A percentile compares a stretch with the other conserved stretches of the same genome.
Evolutionary conservation across 2,113 vertebrate species (phyloP).

Genomic region (Trachemys scripta): DNA sequence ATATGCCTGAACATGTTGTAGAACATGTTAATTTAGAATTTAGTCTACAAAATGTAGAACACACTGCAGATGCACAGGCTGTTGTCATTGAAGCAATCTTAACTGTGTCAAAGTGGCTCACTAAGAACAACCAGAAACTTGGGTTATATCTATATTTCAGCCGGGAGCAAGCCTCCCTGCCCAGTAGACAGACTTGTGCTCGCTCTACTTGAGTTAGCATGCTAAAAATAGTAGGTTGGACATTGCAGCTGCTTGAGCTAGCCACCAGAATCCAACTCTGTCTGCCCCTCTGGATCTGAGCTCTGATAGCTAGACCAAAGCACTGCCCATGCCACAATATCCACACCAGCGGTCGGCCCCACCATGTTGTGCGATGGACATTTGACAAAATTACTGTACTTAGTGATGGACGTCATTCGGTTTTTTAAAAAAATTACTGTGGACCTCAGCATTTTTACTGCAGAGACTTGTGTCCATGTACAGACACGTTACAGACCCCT

Average conservation of each 20-base stretch:
- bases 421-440: too few relatives aligned
- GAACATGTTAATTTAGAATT: not conserved
- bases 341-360: not conserved
- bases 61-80: not conserved
- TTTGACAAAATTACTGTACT: too few relatives aligned
- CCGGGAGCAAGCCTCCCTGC: not conserved
- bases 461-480: too few relatives aligned
- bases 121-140: not conserved
- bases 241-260: not conserved
- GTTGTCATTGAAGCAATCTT: not conserved
- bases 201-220: not conserved
- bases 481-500: too few relatives aligned
- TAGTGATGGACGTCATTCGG: too few relatives aligned
- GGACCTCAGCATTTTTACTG: too few relatives aligned
- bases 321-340: not conserved
- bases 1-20: not conserved
- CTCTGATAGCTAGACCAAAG: not conserved
- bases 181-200: not conserved
- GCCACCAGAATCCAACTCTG: not conserved
- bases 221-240: not conserved
- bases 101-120: not conserved
- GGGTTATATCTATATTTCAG: not conserved
- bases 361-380: too few relatives aligned
- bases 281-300: not conserved
- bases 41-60: not conserved